Evolutionary conservation across 2,113 vertebrate genomes (phyloP), one percentile per base, ranked within the genome.

Genomic region (Hemiprocne comata): DNA sequence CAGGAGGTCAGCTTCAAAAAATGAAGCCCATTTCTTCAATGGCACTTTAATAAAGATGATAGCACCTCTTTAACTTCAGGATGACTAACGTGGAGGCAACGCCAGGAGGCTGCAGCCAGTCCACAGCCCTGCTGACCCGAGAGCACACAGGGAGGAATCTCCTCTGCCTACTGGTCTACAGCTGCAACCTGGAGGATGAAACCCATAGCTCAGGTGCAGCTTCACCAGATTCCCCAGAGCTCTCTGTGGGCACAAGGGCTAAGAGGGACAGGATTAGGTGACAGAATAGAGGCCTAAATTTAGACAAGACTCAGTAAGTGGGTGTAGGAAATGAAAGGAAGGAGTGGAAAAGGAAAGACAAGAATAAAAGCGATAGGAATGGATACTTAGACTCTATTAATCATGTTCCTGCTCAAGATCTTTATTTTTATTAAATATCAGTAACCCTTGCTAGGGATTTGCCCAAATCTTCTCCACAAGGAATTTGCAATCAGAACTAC

Each of bases 1-100:
- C 14, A 74, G 64, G 82, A 71, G 66, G 92, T 87, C 87, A 84
- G 71, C 91, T 62, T 91, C 36, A 13, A 58, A 67, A 79, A 90
- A 77, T 1, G 17, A 90, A 95, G 75, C 69, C 61, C 55, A 48
- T 90, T 90, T 81, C 75, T 97, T 92, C 89, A 89, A 75, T 36
- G 82, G 85, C 71, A 75, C 86, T 92, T 90, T 75, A 67, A 92
- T 75, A 67, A 92, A 94, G 90, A 89, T 19, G 57, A 95, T 34
- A 75, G 83, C 92, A 65, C 73, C 54, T 90, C 92, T 87, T 93
- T 71, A 92, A 80, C 36, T 50, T 38, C 86, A 50, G 46, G 28
- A 58, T 90, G 94, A 95, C 38, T 93, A 88, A 94, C 7, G 57
- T 1, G 57, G 48, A 86, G 93, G 38, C 88, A 95, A 96, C 70